Evolutionary conservation across 2,797 vertebrate genomes (phyloP).

Genomic region (Enteromius argenteus): DNA sequence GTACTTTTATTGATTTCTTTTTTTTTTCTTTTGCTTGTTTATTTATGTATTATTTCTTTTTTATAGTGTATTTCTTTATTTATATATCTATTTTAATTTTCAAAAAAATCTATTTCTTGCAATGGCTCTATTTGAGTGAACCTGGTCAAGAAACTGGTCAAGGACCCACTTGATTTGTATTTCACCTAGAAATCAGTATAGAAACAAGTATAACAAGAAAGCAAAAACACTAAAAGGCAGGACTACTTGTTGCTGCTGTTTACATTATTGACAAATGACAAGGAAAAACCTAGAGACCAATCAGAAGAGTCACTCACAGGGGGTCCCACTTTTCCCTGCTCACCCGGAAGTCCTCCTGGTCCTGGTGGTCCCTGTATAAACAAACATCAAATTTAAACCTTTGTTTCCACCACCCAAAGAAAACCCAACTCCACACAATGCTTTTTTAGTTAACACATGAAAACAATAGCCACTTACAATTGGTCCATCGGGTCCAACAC

Average conservation of each 20-base stretch:
- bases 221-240: background rate
- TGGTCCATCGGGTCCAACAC: conserved; percentile 88
- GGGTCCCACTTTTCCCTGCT: conserved; percentile 87
- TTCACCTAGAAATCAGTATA: background rate
- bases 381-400: conserved; percentile 45
- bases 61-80: background rate
- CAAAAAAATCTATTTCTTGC: background rate
- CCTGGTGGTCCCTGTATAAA: conserved; percentile 87
- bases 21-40: background rate
- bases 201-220: background rate
- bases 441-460: background rate
- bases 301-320: conserved; percentile 83
- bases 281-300: background rate
- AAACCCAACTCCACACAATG: background rate
- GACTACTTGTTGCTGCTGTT: background rate
- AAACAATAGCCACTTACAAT: conserved; percentile 80
- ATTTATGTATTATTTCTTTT: background rate
- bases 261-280: background rate
- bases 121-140: background rate
- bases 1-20: background rate
- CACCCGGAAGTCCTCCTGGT: conserved; percentile 89
- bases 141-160: background rate
- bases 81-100: background rate
- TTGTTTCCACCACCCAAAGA: background rate
- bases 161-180: background rate